phyloP scores from a whole-genome alignment of 2,888 invertebrate genomes.

The Girardia tigrina region DNA sequence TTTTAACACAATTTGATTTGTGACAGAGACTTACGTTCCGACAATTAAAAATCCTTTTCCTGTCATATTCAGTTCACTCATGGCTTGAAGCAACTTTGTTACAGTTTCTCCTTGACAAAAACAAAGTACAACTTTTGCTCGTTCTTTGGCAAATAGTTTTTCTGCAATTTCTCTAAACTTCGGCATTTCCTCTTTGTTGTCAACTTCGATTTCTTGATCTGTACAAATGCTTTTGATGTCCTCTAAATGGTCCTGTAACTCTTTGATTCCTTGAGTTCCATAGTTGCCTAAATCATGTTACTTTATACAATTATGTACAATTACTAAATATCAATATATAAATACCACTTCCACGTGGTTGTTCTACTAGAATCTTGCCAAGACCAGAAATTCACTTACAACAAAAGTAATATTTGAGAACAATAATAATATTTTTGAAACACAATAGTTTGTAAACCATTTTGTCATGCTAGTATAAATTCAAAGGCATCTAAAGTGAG shows the following conservation, averaged over 20 bases:
- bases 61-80: constrained; percentile 54
- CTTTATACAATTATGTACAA: no score
- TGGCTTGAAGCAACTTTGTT: constrained; percentile 57
- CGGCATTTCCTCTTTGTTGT: constrained; percentile 55
- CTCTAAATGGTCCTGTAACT: constrained; percentile 61
- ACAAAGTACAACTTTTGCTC: constrained; percentile 60
- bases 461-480: no score
- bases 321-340: no score
- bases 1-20: no score
- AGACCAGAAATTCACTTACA: no score
- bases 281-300: constrained; percentile 63
- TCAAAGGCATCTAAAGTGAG: no score
- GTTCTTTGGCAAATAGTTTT: constrained; percentile 39
- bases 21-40: constrained; percentile 59
- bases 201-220: constrained; percentile 57
- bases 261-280: constrained; percentile 63
- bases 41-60: constrained; percentile 57
- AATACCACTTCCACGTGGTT: no score
- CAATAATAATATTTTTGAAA: no score
- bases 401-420: no score
- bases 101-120: constrained; percentile 67
- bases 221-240: constrained; percentile 60
- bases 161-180: constrained; percentile 51
- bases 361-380: no score
- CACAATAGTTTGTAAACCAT: no score